Evolutionary conservation across 1,140 invertebrate genomes (phyloP).

Genomic region (Druon quercuslanigerum): DNA sequence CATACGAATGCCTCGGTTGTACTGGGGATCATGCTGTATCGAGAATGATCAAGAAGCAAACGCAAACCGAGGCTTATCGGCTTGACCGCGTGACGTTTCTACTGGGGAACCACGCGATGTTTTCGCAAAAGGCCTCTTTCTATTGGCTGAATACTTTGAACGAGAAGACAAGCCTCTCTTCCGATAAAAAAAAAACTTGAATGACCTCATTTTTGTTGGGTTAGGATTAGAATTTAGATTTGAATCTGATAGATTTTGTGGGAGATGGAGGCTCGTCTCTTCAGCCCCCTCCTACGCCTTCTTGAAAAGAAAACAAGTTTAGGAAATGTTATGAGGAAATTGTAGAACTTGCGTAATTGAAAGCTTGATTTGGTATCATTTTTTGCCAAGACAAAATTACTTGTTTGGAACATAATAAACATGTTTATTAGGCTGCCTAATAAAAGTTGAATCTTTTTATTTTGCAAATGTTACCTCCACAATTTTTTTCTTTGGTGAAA

Average conservation of each 20-base stretch:
- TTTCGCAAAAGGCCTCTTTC: conserved; percentile 33
- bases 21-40: conserved; percentile 18
- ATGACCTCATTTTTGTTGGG: neutral
- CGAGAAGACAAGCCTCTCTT: conserved; percentile 53
- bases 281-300: too few species aligned
- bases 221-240: neutral
- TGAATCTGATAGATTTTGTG: neutral
- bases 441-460: too few species aligned
- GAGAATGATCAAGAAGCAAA: conserved; percentile 39
- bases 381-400: too few species aligned
- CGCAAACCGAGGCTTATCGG: conserved; percentile 2
- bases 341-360: too few species aligned
- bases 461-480: too few species aligned
- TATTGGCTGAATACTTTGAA: conserved; percentile 54
- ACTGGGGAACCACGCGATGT: conserved; percentile 48
- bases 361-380: too few species aligned
- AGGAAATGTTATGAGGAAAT: too few species aligned
- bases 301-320: too few species aligned
- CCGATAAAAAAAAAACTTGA: conserved; percentile 2
- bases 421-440: too few species aligned
- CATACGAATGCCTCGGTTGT: neutral
- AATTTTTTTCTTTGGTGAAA: too few species aligned
- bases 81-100: conserved; percentile 35
- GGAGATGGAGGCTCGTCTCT: too few species aligned
- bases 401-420: too few species aligned